Evolutionary conservation across 2,888 invertebrate species (phyloP).

Genomic region (Allygus modestus): DNA sequence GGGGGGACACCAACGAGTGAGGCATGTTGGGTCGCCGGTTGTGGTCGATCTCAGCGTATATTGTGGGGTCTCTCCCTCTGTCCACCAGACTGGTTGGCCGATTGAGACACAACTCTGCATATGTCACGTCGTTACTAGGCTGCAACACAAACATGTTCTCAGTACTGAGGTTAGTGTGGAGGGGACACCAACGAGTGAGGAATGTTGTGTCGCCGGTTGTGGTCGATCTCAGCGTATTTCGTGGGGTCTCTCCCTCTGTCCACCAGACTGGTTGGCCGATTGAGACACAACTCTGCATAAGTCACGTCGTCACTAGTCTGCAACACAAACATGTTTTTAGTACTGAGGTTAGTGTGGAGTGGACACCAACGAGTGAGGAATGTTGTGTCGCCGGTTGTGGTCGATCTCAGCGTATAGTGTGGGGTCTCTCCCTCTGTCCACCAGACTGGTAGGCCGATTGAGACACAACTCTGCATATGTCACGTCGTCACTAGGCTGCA

Average conservation of each 20-base stretch:
- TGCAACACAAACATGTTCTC: too few relatives aligned
- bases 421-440: slow-evolving; percentile 70
- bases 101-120: too few relatives aligned
- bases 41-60: slow-evolving; percentile 87
- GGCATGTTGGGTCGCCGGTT: slow-evolving; percentile 74
- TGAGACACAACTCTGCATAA: slow-evolving; percentile 80
- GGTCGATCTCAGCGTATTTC: slow-evolving; percentile 87
- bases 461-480: too few relatives aligned
- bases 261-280: slow-evolving; percentile 77
- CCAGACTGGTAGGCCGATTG: too few relatives aligned
- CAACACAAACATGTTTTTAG: too few relatives aligned
- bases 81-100: too few relatives aligned
- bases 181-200: slow-evolving; percentile 64
- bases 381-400: slow-evolving; percentile 77
- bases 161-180: too few relatives aligned
- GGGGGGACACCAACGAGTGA: slow-evolving; percentile 62
- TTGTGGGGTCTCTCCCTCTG: too few relatives aligned
- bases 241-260: slow-evolving; percentile 81
- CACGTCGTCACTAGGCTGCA: too few relatives aligned
- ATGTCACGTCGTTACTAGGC: too few relatives aligned
- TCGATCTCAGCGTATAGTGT: slow-evolving; percentile 88
- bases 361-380: slow-evolving; percentile 63
- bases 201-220: slow-evolving; percentile 75
- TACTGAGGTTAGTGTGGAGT: too few relatives aligned
- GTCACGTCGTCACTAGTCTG: slow-evolving; percentile 78